Evolutionary conservation across 1,140 invertebrate genomes (phyloP).

Genomic region (Procambarus virginalis): DNA sequence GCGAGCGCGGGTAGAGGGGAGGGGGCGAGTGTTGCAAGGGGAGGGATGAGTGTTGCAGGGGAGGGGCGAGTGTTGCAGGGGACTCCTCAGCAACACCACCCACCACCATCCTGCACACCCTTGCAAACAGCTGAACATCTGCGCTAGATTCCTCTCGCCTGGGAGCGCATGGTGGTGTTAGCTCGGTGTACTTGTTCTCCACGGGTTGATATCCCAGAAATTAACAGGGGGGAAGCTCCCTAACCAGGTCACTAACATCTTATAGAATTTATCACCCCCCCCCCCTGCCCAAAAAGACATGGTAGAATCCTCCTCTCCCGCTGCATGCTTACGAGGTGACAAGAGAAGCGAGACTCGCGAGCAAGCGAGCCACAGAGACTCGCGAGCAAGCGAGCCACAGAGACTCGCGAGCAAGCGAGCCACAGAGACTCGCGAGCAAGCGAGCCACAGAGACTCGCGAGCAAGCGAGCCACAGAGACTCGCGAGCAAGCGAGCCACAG

Average conservation of each 20-base stretch:
- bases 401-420: too few species aligned
- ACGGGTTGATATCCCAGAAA: background rate
- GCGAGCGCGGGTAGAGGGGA: background rate
- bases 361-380: background rate
- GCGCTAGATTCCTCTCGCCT: constrained; percentile 19
- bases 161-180: constrained; percentile 5
- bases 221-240: background rate
- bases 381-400: too few species aligned
- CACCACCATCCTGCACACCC: background rate
- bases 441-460: too few species aligned
- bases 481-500: too few species aligned
- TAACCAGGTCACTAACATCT: background rate
- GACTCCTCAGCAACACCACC: background rate
- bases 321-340: too few species aligned
- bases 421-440: background rate
- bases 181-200: background rate
- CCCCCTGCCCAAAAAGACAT: too few species aligned
- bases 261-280: background rate
- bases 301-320: too few species aligned
- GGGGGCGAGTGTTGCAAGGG: background rate
- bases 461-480: background rate
- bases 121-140: constrained; percentile 7
- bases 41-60: background rate
- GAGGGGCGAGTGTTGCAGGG: background rate
- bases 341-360: too few species aligned